Evolutionary conservation across 2,797 vertebrate genomes (phyloP).

Genomic region (Dermochelys coriacea): DNA sequence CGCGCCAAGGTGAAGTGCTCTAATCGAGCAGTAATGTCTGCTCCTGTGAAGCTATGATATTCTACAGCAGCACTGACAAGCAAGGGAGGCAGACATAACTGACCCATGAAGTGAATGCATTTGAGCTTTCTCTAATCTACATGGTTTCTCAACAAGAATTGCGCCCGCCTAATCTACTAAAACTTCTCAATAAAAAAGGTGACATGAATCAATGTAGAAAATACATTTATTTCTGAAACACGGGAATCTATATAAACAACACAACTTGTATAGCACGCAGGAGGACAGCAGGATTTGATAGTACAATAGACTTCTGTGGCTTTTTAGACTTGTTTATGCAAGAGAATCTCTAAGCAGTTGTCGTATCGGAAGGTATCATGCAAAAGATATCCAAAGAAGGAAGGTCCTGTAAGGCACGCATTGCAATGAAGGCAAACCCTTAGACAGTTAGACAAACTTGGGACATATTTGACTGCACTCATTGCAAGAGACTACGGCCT

Average conservation of each 20-base stretch:
- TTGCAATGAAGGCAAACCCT: neutral
- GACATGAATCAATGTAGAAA: neutral
- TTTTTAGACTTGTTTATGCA: neutral
- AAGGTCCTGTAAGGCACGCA: neutral
- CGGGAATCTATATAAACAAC: neutral
- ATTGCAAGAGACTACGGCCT: neutral
- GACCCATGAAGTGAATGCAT: neutral
- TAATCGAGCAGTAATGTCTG: slow-evolving; percentile 7
- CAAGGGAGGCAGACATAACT: neutral
- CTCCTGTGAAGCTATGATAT: neutral
- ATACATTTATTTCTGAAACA: neutral
- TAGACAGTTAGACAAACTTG: neutral
- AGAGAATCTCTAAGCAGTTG: neutral
- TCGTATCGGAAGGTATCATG: neutral
- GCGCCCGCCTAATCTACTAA: rapidly evolving
- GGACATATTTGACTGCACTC: neutral
- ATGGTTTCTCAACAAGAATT: neutral
- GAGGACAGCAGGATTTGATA: neutral
- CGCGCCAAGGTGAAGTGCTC: neutral
- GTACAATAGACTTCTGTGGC: neutral
- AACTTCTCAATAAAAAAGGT: neutral
- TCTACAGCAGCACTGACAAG: neutral
- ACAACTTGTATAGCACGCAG: neutral
- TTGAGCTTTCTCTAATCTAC: neutral
- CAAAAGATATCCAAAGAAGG: neutral